These are phyloP conservation scores for Sebastes umbrosus DNA, from an alignment of 2,797 vertebrate species.

Conservation along the genomic window DNA sequence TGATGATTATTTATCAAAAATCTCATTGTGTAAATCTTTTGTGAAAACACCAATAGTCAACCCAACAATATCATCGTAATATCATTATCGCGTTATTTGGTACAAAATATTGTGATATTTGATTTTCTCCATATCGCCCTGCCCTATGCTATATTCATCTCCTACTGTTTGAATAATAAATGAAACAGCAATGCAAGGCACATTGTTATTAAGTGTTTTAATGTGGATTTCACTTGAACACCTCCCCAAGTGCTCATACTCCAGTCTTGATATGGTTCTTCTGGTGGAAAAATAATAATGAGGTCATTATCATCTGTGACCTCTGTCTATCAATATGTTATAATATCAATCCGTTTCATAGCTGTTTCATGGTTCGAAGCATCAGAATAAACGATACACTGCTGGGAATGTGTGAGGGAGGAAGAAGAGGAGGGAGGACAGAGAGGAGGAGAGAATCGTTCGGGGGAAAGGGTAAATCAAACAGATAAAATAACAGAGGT, in stretches of 20 bases:
- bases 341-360: not conserved
- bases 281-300: not conserved
- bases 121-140: no score
- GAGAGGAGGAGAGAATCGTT: not conserved
- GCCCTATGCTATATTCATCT: not conserved
- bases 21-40: no score
- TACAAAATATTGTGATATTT: no score
- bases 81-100: no score
- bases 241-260: not conserved
- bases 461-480: slow-evolving; percentile 5
- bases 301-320: not conserved
- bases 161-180: not conserved
- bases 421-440: not conserved
- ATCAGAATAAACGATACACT: not conserved
- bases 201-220: not conserved
- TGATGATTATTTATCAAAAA: no score
- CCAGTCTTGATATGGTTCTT: not conserved
- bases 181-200: not conserved
- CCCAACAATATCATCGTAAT: no score
- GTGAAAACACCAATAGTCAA: no score
- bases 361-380: not conserved
- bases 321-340: not conserved
- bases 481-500: slow-evolving; percentile 19
- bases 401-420: not conserved
- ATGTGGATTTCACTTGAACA: not conserved